These are phyloP conservation scores for Protonemura montana DNA, from an alignment of 2,888 invertebrate species.

Conservation along the genomic window DNA sequence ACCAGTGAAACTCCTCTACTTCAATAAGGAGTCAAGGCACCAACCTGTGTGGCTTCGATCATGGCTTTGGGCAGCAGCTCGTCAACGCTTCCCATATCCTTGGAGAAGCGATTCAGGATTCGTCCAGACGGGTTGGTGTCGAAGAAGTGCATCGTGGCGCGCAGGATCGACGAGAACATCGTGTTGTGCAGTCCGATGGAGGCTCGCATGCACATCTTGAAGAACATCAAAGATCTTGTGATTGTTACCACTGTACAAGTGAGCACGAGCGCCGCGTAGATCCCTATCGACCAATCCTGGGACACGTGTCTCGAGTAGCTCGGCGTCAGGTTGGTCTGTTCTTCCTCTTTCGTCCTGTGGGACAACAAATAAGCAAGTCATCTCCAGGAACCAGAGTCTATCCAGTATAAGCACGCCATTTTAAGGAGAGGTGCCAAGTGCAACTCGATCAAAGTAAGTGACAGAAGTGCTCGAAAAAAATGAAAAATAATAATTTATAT, in stretches of 20 bases:
- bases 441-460: background rate
- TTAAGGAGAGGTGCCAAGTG: too few species aligned
- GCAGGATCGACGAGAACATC: constrained; percentile 79
- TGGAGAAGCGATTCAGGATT: constrained; percentile 63
- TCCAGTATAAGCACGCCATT: too few species aligned
- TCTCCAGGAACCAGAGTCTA: too few species aligned
- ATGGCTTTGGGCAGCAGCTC: constrained; percentile 55
- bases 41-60: constrained; percentile 46
- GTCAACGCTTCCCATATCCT: constrained; percentile 62
- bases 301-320: background rate
- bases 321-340: background rate
- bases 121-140: constrained; percentile 82
- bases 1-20: too few species aligned
- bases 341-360: constrained; percentile 23
- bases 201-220: constrained; percentile 76
- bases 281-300: constrained; percentile 8
- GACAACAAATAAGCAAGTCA: too few species aligned
- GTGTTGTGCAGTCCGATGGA: constrained; percentile 77
- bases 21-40: too few species aligned
- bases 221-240: constrained; percentile 60
- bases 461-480: background rate
- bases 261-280: constrained; percentile 37
- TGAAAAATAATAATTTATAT: background rate
- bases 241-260: constrained; percentile 54
- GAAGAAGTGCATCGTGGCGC: constrained; percentile 82